These are phyloP conservation scores for Conomelus anceps DNA, from an alignment of 2,888 invertebrate species.

Conservation along the genomic window DNA sequence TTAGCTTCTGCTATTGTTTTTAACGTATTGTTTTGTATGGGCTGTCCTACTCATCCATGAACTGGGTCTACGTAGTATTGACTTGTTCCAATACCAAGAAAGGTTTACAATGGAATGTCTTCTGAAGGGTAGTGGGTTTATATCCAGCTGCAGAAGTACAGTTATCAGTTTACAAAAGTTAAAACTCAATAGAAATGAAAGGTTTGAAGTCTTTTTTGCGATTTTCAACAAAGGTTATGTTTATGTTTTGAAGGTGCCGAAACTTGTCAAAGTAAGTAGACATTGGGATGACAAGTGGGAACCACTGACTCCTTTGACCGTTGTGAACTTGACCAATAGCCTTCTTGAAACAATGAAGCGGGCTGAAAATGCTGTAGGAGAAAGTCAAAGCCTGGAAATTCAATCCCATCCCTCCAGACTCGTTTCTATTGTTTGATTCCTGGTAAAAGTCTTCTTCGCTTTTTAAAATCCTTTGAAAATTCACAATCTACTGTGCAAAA, in stretches of 20 bases:
- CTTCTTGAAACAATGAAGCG: neutral
- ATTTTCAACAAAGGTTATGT: neutral
- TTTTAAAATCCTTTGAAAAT: neutral
- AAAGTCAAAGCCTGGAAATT: neutral
- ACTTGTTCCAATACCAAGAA: neutral
- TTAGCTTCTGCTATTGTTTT: neutral
- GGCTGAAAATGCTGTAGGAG: neutral
- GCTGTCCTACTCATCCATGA: neutral
- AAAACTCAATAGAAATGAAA: neutral
- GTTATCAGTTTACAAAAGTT: neutral
- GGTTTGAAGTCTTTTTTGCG: neutral
- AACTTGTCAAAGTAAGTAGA: neutral
- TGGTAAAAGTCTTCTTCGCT: neutral
- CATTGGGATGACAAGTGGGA: neutral
- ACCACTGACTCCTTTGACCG: neutral
- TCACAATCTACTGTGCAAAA: no score
- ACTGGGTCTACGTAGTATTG: neutral
- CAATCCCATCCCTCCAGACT: neutral
- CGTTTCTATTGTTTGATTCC: neutral
- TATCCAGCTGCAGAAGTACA: neutral
- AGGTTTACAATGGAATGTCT: neutral
- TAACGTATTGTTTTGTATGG: neutral
- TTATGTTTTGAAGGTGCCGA: neutral
- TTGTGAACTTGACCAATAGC: neutral
- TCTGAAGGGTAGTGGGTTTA: neutral